These are phyloP conservation scores for Dunckerocampus dactyliophorus DNA, from an alignment of 2,113 vertebrate genomes.

Conservation along the genomic window DNA sequence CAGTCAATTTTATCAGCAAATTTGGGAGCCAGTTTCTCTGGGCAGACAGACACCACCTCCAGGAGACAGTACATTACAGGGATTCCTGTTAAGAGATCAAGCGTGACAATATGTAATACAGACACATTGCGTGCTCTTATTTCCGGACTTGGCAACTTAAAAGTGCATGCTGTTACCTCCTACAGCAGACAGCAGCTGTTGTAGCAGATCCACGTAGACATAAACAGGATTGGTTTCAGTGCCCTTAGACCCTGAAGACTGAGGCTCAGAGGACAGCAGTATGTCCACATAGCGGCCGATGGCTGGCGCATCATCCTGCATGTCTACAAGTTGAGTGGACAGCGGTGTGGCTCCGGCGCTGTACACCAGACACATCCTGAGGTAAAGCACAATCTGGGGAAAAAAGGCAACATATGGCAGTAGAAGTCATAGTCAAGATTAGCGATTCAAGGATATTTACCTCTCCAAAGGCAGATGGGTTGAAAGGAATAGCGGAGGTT, in stretches of 20 bases:
- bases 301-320: conserved; percentile 93
- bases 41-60: conserved; percentile 91
- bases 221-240: conserved; percentile 84
- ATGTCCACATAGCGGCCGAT: conserved; percentile 86
- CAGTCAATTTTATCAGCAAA: conserved; percentile 92
- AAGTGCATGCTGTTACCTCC: conserved; percentile 75
- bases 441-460: conserved; percentile 55
- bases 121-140: background rate
- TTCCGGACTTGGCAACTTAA: background rate
- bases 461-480: conserved; percentile 93
- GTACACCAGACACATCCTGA: conserved; percentile 93
- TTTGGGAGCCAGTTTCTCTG: conserved; percentile 85
- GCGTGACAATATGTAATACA: background rate
- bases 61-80: conserved; percentile 96
- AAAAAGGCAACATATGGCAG: background rate
- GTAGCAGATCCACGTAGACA: conserved; percentile 88
- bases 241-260: conserved; percentile 74
- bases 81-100: conserved; percentile 74
- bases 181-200: conserved; percentile 87
- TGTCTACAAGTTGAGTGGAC: conserved; percentile 85
- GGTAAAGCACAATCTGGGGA: conserved; percentile 86
- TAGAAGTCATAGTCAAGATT: background rate
- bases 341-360: conserved; percentile 85
- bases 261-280: conserved; percentile 76
- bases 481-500: conserved; percentile 87